Evolutionary conservation across 2,797 vertebrate genomes (phyloP), one percentile per base, ranked within the genome.

Genomic region (Eurystomus glaucurus): DNA sequence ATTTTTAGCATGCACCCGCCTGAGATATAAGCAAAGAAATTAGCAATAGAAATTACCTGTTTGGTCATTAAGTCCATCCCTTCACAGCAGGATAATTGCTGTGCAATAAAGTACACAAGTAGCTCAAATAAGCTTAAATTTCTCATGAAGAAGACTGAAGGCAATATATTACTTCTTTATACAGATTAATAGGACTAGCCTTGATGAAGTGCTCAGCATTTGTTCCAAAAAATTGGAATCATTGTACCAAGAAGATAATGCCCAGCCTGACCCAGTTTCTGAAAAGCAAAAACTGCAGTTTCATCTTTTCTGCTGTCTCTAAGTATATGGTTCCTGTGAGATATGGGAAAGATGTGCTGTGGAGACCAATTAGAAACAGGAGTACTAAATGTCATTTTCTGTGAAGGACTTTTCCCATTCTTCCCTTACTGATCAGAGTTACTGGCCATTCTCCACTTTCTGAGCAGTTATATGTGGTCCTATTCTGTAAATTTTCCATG

Each of bases 81-180:
- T 92, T 91, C 85, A 90, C 81, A 95, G 91, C 78, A 93, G 72
- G 72, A 33, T 86, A 84, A 95, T 85, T 85, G 65, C 82, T 81
- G 45, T 70, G 60, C 60, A 87, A 70, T 91, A 79, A 87, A 52
- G 68, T 85, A 43, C 45, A 93, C 72, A 88, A 87, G 82, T 75
- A 4, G 26, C 75, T 93, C 45, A 90, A 78, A 72, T 71, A 70
- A 82, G 15, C 58, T 66, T 78, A 18, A 51, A 71, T 95, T 95
- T 95, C 75, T 83, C 50, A 28, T 25, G 25, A 43, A 46, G 37
- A 89, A 89, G 58, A 79, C 57, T 76, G 39, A 89, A 75, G 72
- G 52, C 28, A 80, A 68, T 52, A 54, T 60, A 85, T 19, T 1
- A 57, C 28, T 95, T 57, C 28, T 95, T 88, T 64, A 39, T 77